These are phyloP conservation scores for Quiscalus mexicanus DNA, from an alignment of 2,113 vertebrate species.

Conservation along the genomic window DNA sequence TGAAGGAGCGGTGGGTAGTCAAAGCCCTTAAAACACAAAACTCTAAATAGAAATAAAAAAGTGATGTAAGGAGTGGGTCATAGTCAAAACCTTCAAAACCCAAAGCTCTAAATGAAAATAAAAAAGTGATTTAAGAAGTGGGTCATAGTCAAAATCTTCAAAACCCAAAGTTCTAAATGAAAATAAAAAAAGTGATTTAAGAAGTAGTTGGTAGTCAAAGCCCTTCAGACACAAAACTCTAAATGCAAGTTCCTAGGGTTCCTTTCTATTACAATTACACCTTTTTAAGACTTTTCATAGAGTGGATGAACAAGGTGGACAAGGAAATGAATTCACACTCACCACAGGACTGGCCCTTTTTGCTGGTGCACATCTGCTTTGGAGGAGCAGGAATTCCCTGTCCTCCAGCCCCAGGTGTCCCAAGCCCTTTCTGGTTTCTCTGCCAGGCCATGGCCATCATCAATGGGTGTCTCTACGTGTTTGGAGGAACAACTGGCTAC, in stretches of 20 bases:
- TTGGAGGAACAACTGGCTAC: constrained; percentile 96
- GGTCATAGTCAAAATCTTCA: too few species aligned
- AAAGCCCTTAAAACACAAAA: background rate
- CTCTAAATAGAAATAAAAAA: background rate
- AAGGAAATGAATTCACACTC: background rate
- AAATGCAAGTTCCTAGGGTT: background rate
- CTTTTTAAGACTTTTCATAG: accelerated
- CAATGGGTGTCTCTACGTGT: constrained; percentile 94
- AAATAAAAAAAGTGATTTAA: background rate
- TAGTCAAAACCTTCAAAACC: background rate
- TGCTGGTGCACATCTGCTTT: background rate
- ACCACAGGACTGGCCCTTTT: background rate
- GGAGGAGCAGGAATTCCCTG: background rate
- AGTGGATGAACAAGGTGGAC: accelerated
- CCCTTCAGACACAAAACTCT: too few species aligned
- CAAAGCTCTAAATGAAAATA: background rate
- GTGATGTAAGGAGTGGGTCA: background rate
- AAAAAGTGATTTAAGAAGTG: background rate
- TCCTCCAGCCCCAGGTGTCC: background rate
- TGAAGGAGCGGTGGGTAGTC: background rate
- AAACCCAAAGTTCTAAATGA: background rate
- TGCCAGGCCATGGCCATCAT: constrained; percentile 97
- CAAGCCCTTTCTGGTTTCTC: background rate
- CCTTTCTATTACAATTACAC: background rate
- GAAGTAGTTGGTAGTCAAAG: accelerated